Evolutionary conservation across 37 sponge, comb jelly and placozoan species (phyloP).

Genomic region (Cladorhizidae sp.): DNA sequence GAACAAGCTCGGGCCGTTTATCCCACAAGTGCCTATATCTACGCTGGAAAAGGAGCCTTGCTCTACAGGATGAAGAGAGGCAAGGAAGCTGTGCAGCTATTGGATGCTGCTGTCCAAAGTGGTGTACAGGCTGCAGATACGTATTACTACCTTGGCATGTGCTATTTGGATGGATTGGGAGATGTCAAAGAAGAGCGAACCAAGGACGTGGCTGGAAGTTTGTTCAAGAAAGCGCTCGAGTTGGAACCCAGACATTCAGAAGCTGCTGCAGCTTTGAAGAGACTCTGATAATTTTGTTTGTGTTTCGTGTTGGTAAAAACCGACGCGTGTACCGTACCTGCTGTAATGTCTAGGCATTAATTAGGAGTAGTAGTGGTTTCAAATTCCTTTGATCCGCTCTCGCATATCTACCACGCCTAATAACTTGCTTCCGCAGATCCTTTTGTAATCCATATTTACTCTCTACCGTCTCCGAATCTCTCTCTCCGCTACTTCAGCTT

Average conservation of each 20-base stretch:
- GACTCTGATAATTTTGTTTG: neutral
- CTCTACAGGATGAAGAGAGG: neutral
- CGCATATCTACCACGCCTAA: too few relatives aligned
- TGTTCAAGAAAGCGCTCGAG: neutral
- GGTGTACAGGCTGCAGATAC: neutral
- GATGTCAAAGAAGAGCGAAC: neutral
- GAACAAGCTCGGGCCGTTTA: conserved; percentile 8
- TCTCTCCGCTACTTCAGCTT: too few relatives aligned
- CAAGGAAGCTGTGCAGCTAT: conserved; percentile 1
- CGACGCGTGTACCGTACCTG: too few relatives aligned
- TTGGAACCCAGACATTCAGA: neutral
- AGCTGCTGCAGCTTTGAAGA: neutral
- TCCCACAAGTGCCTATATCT: conserved; percentile 1
- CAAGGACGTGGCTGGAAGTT: neutral
- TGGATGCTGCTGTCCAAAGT: conserved; percentile 6
- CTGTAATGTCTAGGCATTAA: too few relatives aligned
- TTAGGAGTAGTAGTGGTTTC: too few relatives aligned
- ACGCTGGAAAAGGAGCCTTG: neutral
- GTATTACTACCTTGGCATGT: conserved; percentile 16
- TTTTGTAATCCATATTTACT: too few relatives aligned
- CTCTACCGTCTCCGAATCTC: too few relatives aligned
- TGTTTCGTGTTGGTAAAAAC: too few relatives aligned
- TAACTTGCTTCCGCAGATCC: too few relatives aligned
- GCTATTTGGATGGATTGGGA: neutral
- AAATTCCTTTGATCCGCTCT: too few relatives aligned